Conservation (phyloP, 1,140 invertebrate genomes). For the Hylaeus volcanicus region DNA sequence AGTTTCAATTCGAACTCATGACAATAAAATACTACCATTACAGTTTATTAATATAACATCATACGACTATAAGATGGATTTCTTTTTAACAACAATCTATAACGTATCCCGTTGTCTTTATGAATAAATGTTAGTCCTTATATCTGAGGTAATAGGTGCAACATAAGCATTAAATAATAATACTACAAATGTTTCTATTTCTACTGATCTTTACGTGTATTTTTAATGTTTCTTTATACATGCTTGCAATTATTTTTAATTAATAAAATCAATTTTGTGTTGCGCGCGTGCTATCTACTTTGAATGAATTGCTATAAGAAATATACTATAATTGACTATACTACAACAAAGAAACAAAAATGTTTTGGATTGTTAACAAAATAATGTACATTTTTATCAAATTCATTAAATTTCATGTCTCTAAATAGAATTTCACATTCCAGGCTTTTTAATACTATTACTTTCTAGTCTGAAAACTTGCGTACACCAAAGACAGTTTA, state of each 20-base stretch:
- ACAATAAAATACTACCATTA: constrained; percentile 41
- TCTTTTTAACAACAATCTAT: constrained; percentile 6
- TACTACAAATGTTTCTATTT: neutral
- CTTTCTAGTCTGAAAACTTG: constrained; percentile 35
- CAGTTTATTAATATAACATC: constrained; percentile 2
- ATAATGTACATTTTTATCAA: constrained; percentile 35
- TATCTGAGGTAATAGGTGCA: neutral
- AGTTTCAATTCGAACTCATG: constrained; percentile 38
- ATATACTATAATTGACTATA: neutral
- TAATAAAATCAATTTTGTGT: neutral
- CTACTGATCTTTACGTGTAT: neutral
- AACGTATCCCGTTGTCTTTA: neutral
- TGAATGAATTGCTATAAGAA: neutral
- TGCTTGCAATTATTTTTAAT: neutral
- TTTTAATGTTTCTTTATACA: constrained; percentile 1
- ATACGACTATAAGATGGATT: neutral
- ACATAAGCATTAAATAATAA: neutral
- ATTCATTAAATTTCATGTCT: constrained; percentile 19
- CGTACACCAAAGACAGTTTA: constrained; percentile 41
- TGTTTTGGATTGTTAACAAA: neutral
- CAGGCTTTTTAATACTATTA: constrained; percentile 6
- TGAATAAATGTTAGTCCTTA: neutral
- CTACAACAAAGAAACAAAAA: neutral
- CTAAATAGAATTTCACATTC: constrained; percentile 28
- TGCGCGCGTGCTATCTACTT: neutral